phyloP scores from a whole-genome alignment of 2,888 invertebrate genomes.

The Rhodophaea formosa region DNA sequence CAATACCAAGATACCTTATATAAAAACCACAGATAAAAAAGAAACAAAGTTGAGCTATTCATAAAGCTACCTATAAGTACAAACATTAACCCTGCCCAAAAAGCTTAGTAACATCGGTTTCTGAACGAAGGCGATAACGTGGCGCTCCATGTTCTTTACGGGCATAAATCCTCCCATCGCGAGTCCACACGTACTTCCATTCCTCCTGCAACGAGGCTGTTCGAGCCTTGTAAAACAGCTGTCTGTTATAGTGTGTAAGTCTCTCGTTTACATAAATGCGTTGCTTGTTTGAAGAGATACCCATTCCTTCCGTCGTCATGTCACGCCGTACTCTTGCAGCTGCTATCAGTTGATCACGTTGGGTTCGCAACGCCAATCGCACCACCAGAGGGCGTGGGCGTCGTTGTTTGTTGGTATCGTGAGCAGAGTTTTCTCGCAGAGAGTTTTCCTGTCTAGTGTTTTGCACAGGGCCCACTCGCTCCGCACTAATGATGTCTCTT shows the following conservation, averaged over 20 bases:
- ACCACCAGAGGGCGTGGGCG: constrained; percentile 24
- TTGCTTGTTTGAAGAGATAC: constrained; percentile 13
- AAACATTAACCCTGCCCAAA: constrained; percentile 8
- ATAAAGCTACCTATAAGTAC: too few species aligned
- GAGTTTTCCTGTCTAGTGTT: background rate
- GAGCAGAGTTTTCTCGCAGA: background rate
- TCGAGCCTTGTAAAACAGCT: constrained; percentile 26
- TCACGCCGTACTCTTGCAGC: constrained; percentile 26
- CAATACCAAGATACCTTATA: background rate
- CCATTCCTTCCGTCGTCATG: constrained; percentile 24
- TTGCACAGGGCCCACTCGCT: background rate
- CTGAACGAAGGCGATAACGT: background rate
- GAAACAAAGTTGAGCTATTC: background rate
- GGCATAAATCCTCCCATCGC: constrained; percentile 12
- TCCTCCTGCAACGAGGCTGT: constrained; percentile 15
- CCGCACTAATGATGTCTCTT: constrained; percentile 1
- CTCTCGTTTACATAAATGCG: constrained; percentile 29
- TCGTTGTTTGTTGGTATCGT: background rate
- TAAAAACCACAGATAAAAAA: background rate
- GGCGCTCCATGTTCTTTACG: constrained; percentile 15
- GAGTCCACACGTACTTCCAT: constrained; percentile 17
- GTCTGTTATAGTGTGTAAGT: constrained; percentile 26
- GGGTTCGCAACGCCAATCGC: constrained; percentile 23
- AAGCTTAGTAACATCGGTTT: constrained; percentile 1
- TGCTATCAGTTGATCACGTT: constrained; percentile 25